Evolutionary conservation across 2,113 vertebrate species (phyloP).

Genomic region (Dissostichus mawsoni): DNA sequence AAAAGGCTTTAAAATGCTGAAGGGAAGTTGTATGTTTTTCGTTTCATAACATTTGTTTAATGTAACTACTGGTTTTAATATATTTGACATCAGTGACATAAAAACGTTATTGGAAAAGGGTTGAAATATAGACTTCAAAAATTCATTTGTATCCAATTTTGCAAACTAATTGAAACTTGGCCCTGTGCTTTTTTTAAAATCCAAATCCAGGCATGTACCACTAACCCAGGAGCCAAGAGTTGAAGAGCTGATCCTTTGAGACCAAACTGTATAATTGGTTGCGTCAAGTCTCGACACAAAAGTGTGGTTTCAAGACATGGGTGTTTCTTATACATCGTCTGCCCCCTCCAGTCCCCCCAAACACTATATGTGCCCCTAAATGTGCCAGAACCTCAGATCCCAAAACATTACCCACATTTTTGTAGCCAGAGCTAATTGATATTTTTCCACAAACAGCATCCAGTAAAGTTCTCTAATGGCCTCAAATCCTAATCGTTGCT

Average conservation of each 20-base stretch:
- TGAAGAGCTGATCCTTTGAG: constrained; percentile 54
- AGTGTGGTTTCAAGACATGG: constrained; percentile 61
- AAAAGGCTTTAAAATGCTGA: not conserved
- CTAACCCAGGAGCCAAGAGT: constrained; percentile 36
- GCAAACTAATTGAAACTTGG: constrained; percentile 9
- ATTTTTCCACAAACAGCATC: constrained; percentile 76
- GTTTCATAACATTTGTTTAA: constrained; percentile 20
- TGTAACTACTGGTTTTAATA: constrained; percentile 33
- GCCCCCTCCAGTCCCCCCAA: not conserved
- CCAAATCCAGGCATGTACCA: constrained; percentile 39
- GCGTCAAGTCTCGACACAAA: constrained; percentile 51
- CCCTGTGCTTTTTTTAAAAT: not conserved
- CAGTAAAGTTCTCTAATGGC: constrained; percentile 65
- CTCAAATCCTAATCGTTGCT: constrained; percentile 74
- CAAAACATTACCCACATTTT: constrained; percentile 56
- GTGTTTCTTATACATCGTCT: constrained; percentile 58
- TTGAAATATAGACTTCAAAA: constrained; percentile 30
- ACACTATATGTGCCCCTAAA: constrained; percentile 38
- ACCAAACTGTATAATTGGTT: constrained; percentile 57
- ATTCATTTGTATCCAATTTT: constrained; percentile 28
- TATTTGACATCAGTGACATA: constrained; percentile 26
- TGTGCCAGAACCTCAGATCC: constrained; percentile 47
- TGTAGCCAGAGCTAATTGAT: constrained; percentile 75
- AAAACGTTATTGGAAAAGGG: constrained; percentile 26
- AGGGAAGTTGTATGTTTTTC: not conserved